Conservation (phyloP, 2,113 vertebrate species). For the Menidia beryllina region DNA sequence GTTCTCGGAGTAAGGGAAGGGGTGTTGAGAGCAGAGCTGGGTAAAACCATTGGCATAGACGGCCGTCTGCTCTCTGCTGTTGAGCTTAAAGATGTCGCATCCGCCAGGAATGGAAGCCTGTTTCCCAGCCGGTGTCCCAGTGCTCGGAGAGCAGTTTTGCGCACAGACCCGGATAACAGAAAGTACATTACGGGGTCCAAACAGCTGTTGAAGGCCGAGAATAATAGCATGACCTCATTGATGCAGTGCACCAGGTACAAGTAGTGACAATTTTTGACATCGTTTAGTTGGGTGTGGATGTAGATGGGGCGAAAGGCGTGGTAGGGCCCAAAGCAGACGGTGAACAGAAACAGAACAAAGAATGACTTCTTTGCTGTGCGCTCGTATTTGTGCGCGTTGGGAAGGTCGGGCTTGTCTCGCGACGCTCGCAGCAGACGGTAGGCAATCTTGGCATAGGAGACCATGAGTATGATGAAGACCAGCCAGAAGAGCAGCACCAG, state of each 20-base stretch:
- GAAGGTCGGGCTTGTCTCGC: slow-evolving; percentile 84
- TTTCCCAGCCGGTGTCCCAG: slow-evolving; percentile 66
- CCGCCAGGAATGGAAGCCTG: slow-evolving; percentile 62
- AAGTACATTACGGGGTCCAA: slow-evolving; percentile 96
- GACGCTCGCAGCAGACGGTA: slow-evolving; percentile 83
- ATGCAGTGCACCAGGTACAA: slow-evolving; percentile 78
- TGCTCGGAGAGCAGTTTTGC: slow-evolving; percentile 82
- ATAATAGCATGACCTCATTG: slow-evolving; percentile 89
- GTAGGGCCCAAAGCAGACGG: slow-evolving; percentile 91
- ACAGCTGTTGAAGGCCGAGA: slow-evolving; percentile 94
- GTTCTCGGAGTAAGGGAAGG: slow-evolving; percentile 28
- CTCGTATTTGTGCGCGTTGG: slow-evolving; percentile 84
- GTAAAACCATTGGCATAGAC: neutral
- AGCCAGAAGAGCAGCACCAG: slow-evolving; percentile 88
- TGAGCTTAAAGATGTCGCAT: slow-evolving; percentile 81
- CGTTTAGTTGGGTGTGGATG: slow-evolving; percentile 83
- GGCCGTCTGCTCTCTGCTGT: slow-evolving; percentile 78
- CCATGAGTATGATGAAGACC: slow-evolving; percentile 85
- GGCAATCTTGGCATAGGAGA: slow-evolving; percentile 88
- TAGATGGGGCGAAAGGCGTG: slow-evolving; percentile 89
- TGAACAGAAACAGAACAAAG: slow-evolving; percentile 91
- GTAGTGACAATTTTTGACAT: slow-evolving; percentile 51
- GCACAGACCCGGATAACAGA: slow-evolving; percentile 88
- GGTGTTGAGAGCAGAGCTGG: neutral
- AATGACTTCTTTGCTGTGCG: slow-evolving; percentile 89